Percentiles rank a stretch among this genome's conserved stretches.
Conservation (phyloP, 2,797 vertebrate species). For the Enteromius radiatus region DNA sequence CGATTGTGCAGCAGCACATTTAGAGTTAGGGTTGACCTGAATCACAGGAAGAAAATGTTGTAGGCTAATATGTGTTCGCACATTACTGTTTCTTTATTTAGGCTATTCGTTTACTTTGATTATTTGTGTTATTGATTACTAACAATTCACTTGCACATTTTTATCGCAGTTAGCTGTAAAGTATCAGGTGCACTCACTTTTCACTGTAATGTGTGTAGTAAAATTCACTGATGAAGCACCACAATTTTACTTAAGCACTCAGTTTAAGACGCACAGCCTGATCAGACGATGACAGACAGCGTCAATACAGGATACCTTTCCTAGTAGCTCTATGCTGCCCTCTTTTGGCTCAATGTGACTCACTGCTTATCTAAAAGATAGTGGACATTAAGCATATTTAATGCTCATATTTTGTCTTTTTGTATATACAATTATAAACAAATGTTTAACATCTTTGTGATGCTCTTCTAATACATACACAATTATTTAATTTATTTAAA, state of each 20-base stretch:
- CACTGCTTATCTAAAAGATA: neutral
- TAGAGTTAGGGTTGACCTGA: neutral
- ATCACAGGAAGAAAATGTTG: neutral
- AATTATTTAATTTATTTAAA: too few relatives aligned
- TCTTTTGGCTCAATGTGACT: conserved; percentile 58
- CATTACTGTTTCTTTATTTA: neutral
- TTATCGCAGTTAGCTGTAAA: conserved; percentile 7
- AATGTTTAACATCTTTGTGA: neutral
- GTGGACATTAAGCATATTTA: neutral
- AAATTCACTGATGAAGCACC: conserved; percentile 24
- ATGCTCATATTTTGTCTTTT: neutral
- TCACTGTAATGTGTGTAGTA: neutral
- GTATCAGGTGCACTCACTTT: neutral
- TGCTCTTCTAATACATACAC: neutral
- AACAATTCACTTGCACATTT: neutral
- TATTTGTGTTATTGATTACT: neutral
- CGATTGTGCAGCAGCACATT: neutral
- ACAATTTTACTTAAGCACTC: conserved; percentile 19
- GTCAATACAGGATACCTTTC: neutral
- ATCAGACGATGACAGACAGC: conserved; percentile 20
- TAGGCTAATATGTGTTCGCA: neutral
- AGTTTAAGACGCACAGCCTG: conserved; percentile 5
- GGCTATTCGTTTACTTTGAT: conserved; percentile 5
- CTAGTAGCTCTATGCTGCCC: conserved; percentile 64
- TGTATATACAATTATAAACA: too few relatives aligned